A percentile compares a stretch with the other conserved stretches of the same genome.
Conservation (phyloP, 2,113 vertebrate species). For the Crotalus viridis region DNA sequence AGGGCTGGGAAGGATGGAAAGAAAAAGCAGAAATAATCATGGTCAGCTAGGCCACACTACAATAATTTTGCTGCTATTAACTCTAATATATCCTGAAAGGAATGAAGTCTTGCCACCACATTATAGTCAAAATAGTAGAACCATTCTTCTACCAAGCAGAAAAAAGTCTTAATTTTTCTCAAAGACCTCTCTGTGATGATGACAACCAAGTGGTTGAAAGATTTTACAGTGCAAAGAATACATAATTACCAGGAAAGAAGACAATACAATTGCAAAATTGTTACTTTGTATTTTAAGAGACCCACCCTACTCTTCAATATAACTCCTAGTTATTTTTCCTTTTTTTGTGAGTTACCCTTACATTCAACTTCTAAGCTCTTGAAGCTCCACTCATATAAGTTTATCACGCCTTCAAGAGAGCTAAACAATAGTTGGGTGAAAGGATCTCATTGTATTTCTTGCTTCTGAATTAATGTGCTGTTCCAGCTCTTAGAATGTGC, state of each 20-base stretch:
- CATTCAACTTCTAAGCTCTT: background rate
- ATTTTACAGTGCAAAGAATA: background rate
- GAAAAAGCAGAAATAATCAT: conserved; percentile 14
- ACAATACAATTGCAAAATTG: background rate
- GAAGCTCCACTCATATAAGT: background rate
- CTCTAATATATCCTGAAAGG: conserved; percentile 1
- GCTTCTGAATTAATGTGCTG: background rate
- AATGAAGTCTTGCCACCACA: background rate
- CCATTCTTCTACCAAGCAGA: conserved; percentile 5
- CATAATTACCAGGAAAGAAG: background rate
- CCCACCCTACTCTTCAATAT: background rate
- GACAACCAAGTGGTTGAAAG: conserved; percentile 5
- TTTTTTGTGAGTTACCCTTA: background rate
- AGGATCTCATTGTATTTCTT: background rate
- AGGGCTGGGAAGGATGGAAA: conserved; percentile 22
- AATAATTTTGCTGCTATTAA: conserved; percentile 1
- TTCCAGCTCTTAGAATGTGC: background rate
- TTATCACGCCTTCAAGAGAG: background rate
- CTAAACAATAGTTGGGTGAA: background rate
- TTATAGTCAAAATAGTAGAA: background rate
- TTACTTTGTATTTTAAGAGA: background rate
- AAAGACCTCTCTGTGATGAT: background rate
- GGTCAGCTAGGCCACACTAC: background rate
- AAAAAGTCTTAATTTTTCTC: conserved; percentile 22
- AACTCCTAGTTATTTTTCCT: background rate